Evolutionary conservation across 2,888 invertebrate species (phyloP), one percentile per base, ranked within the genome.

Genomic region (Boloria euphrosyne): DNA sequence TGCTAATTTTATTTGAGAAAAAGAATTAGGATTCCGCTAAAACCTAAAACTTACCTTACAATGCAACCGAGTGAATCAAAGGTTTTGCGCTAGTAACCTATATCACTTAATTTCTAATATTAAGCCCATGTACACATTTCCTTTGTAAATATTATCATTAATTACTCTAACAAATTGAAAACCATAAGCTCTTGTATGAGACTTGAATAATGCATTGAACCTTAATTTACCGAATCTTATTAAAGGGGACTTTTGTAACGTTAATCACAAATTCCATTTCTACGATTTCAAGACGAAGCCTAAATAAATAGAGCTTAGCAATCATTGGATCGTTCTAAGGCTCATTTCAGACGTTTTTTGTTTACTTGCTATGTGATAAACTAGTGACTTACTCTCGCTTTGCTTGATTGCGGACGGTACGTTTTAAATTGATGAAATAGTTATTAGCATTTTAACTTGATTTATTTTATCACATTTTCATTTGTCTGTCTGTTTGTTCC

Each of bases 211-310:
- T 63, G 62, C 59, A 63, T 67, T 43, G 44, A 57, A 53, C 49
- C 53, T 59, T 54, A 67, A 63, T 63, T 27, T 59, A 59, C 44
- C 16, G 54, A 67, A 65, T 68, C 17, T 38, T 47, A 62, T 54
- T 59, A 59, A 66, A 55, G 31, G 17, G 52, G 53, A 50, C 59
- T 60, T 46, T 64, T 51, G 50, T 60, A 61, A 44, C 43, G 47
- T 61, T 66, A 61, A 66, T 66, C 61, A 38, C 44, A 55, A 61
- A 51, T 61, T 66, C 60, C 44, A 61, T 61, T 61, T 65, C 60
- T 31, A 22, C 38, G 46, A 60, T 60, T 65, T 17, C 50, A 65
- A 52, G 54, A 49, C 49, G 43, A 50, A 43, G 44, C 65, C 65
- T 55, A 52, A 51, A 22, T 61, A 66, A 57, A 65, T 60, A 65